Percentiles rank a stretch among this genome's conserved stretches.
phyloP scores from a whole-genome alignment of 2,888 invertebrate species.

The Agrochola lychnidis region DNA sequence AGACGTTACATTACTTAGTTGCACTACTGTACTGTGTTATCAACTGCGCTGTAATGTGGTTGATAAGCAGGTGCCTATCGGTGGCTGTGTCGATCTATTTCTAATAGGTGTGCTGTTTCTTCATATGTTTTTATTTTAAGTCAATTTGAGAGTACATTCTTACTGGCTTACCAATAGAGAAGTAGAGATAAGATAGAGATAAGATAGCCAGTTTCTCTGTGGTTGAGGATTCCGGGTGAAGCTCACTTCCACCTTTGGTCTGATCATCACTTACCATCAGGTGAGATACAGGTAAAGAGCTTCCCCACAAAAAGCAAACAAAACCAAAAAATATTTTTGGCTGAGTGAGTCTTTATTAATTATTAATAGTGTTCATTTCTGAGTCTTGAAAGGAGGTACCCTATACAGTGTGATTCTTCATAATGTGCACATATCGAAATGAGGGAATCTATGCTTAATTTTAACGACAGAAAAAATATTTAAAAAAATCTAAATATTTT shows the following conservation, averaged over 20 bases:
- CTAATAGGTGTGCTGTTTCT: conserved; percentile 7
- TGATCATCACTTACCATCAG: too few species aligned
- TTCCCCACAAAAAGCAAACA: not conserved
- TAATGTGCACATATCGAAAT: too few species aligned
- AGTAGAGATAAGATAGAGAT: too few species aligned
- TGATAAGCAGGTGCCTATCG: conserved; percentile 57
- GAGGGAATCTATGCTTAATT: too few species aligned
- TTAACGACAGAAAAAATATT: too few species aligned
- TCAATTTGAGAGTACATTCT: not conserved
- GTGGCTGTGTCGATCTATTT: conserved; percentile 25
- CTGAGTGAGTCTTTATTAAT: not conserved
- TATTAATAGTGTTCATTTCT: not conserved
- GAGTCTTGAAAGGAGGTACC: not conserved
- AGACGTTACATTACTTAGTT: conserved; percentile 59
- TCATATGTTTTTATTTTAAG: not conserved
- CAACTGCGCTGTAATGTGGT: conserved; percentile 36
- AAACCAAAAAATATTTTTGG: not conserved
- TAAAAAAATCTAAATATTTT: too few species aligned
- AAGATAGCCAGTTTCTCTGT: too few species aligned
- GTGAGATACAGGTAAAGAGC: too few species aligned
- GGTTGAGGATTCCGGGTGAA: too few species aligned
- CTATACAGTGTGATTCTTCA: too few species aligned
- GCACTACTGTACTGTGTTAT: conserved; percentile 52
- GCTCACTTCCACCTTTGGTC: too few species aligned
- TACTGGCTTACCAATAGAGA: not conserved